A percentile compares a stretch with the other conserved stretches of the same genome.
These are phyloP conservation scores for Galerucella pusilla DNA, from an alignment of 2,888 invertebrate species.

Conservation along the genomic window DNA sequence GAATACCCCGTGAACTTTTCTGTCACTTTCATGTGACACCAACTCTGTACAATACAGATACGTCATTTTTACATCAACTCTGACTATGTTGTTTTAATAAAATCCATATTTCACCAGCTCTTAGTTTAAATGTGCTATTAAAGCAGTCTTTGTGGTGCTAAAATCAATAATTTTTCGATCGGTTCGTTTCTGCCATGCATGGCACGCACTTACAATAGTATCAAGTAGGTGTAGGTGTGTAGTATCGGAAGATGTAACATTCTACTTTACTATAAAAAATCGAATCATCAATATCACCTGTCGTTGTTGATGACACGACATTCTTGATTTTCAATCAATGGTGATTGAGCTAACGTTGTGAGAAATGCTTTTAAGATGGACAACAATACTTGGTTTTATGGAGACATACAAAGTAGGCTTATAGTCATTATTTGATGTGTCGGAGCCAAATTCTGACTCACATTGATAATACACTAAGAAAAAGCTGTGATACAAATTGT, in stretches of 20 bases:
- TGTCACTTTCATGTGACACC: no score
- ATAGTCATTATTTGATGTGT: no score
- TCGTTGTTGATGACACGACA: constrained; percentile 2
- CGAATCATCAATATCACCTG: constrained; percentile 14
- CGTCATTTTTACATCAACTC: no score
- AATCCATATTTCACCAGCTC: neutral
- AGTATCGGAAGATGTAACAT: constrained; percentile 28
- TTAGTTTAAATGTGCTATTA: neutral
- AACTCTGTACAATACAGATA: no score
- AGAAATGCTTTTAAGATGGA: no score
- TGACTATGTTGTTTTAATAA: neutral
- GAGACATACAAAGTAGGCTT: no score
- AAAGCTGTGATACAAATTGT: no score
- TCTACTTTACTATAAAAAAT: neutral
- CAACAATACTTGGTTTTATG: no score
- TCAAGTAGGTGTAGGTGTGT: constrained; percentile 35
- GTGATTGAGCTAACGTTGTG: neutral
- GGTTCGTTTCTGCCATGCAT: constrained; percentile 45
- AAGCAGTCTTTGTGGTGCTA: constrained; percentile 38
- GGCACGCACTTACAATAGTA: constrained; percentile 22
- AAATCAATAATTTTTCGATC: constrained; percentile 49
- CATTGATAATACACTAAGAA: no score
- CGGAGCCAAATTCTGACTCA: no score
- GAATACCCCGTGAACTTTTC: no score
- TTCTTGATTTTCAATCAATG: constrained; percentile 9